These are phyloP conservation scores for Passerina amoena DNA, from an alignment of 2,113 vertebrate species.

Conservation along the genomic window DNA sequence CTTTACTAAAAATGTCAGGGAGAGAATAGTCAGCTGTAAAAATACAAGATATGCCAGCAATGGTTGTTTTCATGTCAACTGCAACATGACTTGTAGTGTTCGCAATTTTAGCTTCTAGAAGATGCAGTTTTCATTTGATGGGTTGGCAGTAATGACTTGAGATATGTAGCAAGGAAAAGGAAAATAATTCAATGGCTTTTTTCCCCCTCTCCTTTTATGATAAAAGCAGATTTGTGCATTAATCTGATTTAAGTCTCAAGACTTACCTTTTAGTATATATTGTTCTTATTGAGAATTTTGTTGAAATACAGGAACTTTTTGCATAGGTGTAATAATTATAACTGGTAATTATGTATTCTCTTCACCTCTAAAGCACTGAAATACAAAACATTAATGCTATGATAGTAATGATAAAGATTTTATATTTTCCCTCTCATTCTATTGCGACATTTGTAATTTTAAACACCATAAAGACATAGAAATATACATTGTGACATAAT, in stretches of 20 bases:
- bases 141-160: conserved; percentile 13
- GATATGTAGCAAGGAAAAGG: not conserved
- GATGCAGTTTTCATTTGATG: conserved; percentile 33
- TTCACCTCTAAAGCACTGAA: not conserved
- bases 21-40: conserved; percentile 81
- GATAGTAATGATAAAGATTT: not conserved
- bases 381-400: not conserved
- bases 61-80: conserved; percentile 71
- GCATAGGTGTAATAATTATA: not conserved
- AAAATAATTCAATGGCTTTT: conserved; percentile 13
- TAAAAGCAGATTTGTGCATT: conserved; percentile 37
- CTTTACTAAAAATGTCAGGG: conserved; percentile 76
- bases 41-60: conserved; percentile 76
- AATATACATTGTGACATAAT: not conserved
- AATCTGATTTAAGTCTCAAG: conserved; percentile 26
- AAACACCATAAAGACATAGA: not conserved
- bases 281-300: not conserved
- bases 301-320: not conserved
- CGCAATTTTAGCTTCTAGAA: conserved; percentile 44
- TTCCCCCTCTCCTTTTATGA: not conserved
- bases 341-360: not conserved
- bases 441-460: not conserved
- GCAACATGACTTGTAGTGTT: conserved; percentile 62
- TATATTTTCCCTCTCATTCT: not conserved
- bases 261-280: not conserved